Conservation (phyloP, 2,113 vertebrate genomes). For the Hucho hucho region DNA sequence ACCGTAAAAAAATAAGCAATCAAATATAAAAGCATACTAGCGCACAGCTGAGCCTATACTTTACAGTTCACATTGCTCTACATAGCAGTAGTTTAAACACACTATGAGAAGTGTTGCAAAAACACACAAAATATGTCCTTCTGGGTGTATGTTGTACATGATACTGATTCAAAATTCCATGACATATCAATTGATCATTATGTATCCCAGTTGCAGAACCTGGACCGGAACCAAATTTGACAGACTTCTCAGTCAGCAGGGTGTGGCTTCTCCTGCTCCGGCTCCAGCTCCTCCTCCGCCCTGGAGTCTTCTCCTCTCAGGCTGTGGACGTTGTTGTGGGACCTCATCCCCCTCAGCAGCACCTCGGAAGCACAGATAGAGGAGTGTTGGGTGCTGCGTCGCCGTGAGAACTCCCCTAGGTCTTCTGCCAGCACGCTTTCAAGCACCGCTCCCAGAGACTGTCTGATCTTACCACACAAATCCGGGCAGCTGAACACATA, state of each 20-base stretch:
- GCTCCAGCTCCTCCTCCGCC: not conserved
- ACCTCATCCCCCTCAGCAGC: not conserved
- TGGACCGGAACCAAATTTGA: not conserved
- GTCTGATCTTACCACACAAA: slow-evolving; percentile 66
- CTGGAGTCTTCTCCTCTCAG: not conserved
- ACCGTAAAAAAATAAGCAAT: too few species aligned
- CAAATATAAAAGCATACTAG: too few species aligned
- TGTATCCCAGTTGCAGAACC: not conserved
- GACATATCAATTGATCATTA: not conserved
- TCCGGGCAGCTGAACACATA: slow-evolving; percentile 78
- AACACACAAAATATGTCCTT: too few species aligned
- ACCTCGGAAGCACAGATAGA: slow-evolving; percentile 26
- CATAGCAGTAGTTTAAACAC: too few species aligned
- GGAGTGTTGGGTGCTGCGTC: slow-evolving; percentile 47
- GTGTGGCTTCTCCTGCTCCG: not conserved
- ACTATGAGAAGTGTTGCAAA: too few species aligned
- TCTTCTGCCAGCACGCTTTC: slow-evolving; percentile 76
- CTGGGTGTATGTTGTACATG: not conserved
- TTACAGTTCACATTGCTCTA: too few species aligned
- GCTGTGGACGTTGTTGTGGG: fast-evolving
- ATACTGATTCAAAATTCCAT: not conserved
- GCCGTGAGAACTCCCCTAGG: slow-evolving; percentile 44
- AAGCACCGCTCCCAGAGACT: slow-evolving; percentile 69
- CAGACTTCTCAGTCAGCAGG: not conserved
- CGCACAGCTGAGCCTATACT: too few species aligned